Evolutionary conservation across 2,888 invertebrate genomes (phyloP).

Genomic region (Andrena bicolor): DNA sequence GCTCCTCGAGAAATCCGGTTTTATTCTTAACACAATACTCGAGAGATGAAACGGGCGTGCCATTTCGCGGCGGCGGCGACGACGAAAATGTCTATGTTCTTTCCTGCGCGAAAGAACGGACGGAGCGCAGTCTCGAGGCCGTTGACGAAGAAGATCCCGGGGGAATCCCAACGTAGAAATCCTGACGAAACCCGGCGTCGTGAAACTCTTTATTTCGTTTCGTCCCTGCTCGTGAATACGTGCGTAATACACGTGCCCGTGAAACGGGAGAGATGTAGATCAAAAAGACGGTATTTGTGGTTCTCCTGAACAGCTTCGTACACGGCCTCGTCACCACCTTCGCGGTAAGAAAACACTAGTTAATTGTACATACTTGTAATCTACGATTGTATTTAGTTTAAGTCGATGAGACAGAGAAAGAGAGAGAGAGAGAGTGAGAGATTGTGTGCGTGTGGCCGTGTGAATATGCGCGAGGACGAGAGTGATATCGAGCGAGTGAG

Average conservation of each 20-base stretch:
- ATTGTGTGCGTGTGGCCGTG: no score
- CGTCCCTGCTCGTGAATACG: conserved; percentile 20
- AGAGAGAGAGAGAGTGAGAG: no score
- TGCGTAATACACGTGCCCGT: not conserved
- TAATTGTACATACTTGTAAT: conserved; percentile 64
- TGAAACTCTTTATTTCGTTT: conserved; percentile 11
- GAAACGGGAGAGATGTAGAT: not conserved
- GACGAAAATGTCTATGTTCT: conserved; percentile 44
- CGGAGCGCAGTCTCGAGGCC: conserved; percentile 44
- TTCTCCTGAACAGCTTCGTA: conserved; percentile 53
- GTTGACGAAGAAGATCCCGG: conserved; percentile 50
- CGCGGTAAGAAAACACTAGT: conserved; percentile 55
- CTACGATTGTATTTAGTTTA: conserved; percentile 62
- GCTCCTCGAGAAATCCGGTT: conserved; percentile 60
- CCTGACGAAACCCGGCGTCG: not conserved
- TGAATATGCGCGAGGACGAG: conserved; percentile 8
- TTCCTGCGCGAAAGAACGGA: conserved; percentile 41
- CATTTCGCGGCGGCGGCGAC: conserved; percentile 69
- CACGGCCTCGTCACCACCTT: conserved; percentile 51
- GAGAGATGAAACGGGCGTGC: conserved; percentile 74
- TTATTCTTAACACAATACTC: conserved; percentile 61
- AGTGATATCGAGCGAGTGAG: conserved; percentile 4
- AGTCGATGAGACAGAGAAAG: conserved; percentile 38
- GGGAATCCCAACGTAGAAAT: conserved; percentile 8
- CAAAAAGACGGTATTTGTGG: not conserved